phyloP scores from a whole-genome alignment of 2,888 invertebrate species.

The Carabus problematicus region DNA sequence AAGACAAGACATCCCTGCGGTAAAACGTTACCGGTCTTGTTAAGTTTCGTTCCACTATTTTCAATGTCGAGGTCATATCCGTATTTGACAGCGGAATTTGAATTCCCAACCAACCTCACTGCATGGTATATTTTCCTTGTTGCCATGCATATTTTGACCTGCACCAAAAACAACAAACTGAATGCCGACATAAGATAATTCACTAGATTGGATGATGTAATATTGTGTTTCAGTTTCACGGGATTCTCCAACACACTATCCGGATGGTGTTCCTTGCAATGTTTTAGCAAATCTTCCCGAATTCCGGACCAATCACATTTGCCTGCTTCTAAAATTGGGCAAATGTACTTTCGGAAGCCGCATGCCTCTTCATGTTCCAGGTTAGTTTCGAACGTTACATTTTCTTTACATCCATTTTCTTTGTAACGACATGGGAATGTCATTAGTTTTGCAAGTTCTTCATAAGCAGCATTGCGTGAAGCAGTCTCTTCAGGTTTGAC shows the following conservation, averaged over 20 bases:
- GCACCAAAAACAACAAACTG: background rate
- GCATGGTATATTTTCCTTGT: conserved; percentile 1
- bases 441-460: background rate
- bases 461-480: conserved; percentile 6
- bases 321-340: background rate
- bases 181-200: background rate
- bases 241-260: background rate
- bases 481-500: no score
- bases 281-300: background rate
- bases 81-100: background rate
- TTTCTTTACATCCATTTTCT: background rate
- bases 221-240: background rate
- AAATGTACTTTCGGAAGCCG: background rate
- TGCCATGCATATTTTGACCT: background rate
- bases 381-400: background rate
- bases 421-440: conserved; percentile 14
- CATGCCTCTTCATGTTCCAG: background rate
- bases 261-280: background rate
- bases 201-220: background rate
- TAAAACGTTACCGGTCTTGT: no score
- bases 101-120: background rate
- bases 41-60: background rate
- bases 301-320: background rate
- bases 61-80: background rate
- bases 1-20: no score